Base-by-base conservation (phyloP, 2,888 invertebrate genomes). In the Protonemura montana region DNA sequence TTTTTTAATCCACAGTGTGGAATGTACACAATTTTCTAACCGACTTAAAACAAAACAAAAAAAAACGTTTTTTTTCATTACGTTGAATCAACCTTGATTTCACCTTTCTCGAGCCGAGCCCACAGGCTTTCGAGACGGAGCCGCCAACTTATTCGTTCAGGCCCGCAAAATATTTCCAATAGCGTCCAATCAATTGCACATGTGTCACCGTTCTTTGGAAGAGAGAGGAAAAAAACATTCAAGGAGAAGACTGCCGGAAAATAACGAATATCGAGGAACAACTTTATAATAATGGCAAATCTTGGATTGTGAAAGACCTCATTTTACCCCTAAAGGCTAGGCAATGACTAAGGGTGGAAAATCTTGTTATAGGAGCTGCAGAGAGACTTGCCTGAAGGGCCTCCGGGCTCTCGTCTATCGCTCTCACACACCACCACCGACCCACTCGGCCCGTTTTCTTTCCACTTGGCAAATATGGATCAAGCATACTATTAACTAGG, bases 231-330 rank as follows among this genome's bases (percentile, higher is more conserved):
- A 59, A 59, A 59, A 3, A 21, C 21, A 59, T 59, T 59, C 59
- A 13, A 59, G 16, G 21, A 59, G 13, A 13, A 59, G 59, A 21
- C 59, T 3, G 13, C 59, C 2, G 16, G 59, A 59, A 59, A 59
- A 59, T 59, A 59, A 59, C 59, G 59, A 59, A 59, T 59, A 59
- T 59, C 59, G 59, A 59, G 59, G 59, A 59, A 59, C 59, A 59
- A 59, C 59, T 59, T 59, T 59, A 59, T 59, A 59, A 59, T 59
- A 59, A 59, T 59, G 59, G 59, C 59, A 59, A 59, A 59, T 59
- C 59, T 59, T 3, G 59, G 59, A 59, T 59, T 59, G 59, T 59
- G 59, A 59, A 59, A 59, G 59, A 59, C 59, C 59, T 59, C 59
- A 59, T 59, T 59, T 59, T 59, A 59, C 16, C 59, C 59, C 6